phyloP scores from a whole-genome alignment of 2,113 vertebrate genomes.

The Pseudopipra pipra region DNA sequence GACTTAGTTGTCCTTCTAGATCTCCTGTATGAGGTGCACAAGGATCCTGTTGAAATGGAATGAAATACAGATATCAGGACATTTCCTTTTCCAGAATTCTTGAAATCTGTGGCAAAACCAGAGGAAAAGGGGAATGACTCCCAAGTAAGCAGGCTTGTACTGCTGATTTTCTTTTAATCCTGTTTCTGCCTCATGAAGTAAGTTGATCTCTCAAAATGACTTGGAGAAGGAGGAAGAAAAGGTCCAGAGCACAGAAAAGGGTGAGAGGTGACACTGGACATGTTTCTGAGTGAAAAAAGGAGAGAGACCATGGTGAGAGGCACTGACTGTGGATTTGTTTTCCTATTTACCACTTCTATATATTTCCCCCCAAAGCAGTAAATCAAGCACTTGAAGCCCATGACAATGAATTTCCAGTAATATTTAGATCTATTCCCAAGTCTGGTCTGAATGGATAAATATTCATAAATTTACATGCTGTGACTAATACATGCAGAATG shows the following conservation, averaged over 20 bases:
- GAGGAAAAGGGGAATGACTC: neutral
- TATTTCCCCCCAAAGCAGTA: neutral
- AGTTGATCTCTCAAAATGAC: neutral
- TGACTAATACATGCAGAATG: slow-evolving; percentile 6
- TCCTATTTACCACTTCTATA: neutral
- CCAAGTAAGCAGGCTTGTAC: neutral
- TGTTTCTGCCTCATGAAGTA: neutral
- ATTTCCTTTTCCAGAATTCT: neutral
- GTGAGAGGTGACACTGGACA: neutral
- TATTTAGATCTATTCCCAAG: neutral
- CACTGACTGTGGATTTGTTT: neutral
- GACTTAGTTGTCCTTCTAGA: neutral
- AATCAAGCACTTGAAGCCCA: neutral
- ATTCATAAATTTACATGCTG: slow-evolving; percentile 21
- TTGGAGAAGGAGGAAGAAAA: neutral
- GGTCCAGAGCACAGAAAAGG: neutral
- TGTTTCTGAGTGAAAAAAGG: neutral
- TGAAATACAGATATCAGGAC: neutral
- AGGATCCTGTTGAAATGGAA: neutral
- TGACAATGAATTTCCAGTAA: neutral
- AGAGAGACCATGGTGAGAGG: neutral
- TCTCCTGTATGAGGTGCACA: neutral
- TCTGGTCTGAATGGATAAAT: slow-evolving; percentile 49
- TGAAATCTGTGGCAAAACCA: neutral
- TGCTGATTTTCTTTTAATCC: neutral